A percentile compares a stretch with the other conserved stretches of the same genome.
Evolutionary conservation across 2,113 vertebrate genomes (phyloP).

Genomic region (Dunckerocampus dactyliophorus): DNA sequence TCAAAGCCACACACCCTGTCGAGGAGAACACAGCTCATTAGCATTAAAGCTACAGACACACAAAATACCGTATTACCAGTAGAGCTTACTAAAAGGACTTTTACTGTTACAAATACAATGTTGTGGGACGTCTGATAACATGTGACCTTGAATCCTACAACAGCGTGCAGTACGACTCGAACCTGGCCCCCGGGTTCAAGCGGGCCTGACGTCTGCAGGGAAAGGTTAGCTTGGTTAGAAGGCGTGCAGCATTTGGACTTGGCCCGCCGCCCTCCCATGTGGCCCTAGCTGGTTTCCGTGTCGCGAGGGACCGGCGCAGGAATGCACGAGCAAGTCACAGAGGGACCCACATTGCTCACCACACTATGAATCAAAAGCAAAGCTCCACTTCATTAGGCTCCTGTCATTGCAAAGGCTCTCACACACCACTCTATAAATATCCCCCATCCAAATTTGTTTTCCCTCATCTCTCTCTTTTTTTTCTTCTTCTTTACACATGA

Average conservation of each 20-base stretch:
- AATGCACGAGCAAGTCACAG: constrained; percentile 60
- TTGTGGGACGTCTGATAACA: too few species aligned
- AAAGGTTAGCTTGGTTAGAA: constrained; percentile 50
- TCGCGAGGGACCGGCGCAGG: constrained; percentile 54
- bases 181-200: constrained; percentile 6
- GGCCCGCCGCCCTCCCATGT: constrained; percentile 48
- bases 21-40: too few species aligned
- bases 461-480: constrained; percentile 46
- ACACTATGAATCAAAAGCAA: constrained; percentile 70
- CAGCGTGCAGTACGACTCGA: background rate
- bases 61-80: too few species aligned
- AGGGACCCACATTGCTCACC: constrained; percentile 64
- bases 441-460: constrained; percentile 74
- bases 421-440: constrained; percentile 78
- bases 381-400: constrained; percentile 70
- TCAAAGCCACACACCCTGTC: too few species aligned
- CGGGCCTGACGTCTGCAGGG: constrained; percentile 19
- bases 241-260: constrained; percentile 46
- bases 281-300: constrained; percentile 56
- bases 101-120: too few species aligned
- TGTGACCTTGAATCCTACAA: background rate
- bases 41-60: too few species aligned
- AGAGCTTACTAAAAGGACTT: too few species aligned
- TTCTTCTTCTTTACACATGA: constrained; percentile 64
- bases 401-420: constrained; percentile 72